Base-by-base conservation (phyloP, 2,797 vertebrate species). In the Diplodus sargus region DNA sequence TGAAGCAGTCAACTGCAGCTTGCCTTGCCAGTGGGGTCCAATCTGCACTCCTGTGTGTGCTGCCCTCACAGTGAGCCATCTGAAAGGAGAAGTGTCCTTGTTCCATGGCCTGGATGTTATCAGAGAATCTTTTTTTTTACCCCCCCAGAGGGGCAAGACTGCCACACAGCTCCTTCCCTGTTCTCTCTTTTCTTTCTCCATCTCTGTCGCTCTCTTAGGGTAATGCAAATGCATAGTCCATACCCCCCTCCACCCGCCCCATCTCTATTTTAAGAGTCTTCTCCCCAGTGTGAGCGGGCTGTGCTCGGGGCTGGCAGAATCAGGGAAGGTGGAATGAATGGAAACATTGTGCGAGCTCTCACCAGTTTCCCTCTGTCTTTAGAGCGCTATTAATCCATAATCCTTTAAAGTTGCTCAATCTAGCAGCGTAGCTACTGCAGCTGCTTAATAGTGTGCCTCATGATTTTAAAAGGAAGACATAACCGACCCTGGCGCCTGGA, bases 101-200 rank as follows among this genome's bases (percentile, higher is more conserved):
- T 90, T 92, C 85, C 58, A 45, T 88, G 86, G 88, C 89, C 81
- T 89, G 87, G 79, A 90, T 91, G 90, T 85, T 92, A 92, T 93
- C 91, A 81, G 67, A 90, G 82, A 85, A 60, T 87, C 5, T 81
- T 84, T 47, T 85, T 47, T 81, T 85, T 80, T 59, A 62, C 64
- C 78, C 81, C 81, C 88, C 87, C 64, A 79, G 86, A 92, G 92
- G 90, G 86, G 64, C 54, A 76, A 87, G 61, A 80, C 82, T 60
- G 81, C 85, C 73, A 82, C 69, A 82, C 73, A 70, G 65, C 79
- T 85, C 45, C 81, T 85, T 81, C 42, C 53, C 73, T 57, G 70
- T 70, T 84, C 88, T 78, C 58, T 76, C 82, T 71, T 87, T 81
- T 82, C 84, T 90, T 86, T 86, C 78, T 88, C 87, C 81, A 82